Evolutionary conservation across 1,140 invertebrate genomes (phyloP).

Genomic region (Hycleus cichorii): DNA sequence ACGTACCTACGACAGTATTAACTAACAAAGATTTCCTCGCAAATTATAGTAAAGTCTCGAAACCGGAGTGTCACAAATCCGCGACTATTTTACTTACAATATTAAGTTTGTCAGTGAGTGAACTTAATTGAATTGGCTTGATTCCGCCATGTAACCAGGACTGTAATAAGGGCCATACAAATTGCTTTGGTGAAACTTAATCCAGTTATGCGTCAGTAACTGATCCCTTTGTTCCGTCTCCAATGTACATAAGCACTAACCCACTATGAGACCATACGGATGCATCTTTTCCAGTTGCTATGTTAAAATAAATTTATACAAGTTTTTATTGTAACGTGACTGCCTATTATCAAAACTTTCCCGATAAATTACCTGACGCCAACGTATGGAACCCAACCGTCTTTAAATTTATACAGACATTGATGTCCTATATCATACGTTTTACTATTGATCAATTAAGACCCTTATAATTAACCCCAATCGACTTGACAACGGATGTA

Average conservation of each 20-base stretch:
- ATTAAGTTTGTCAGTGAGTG: conserved; percentile 36
- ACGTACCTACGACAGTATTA: too few relatives aligned
- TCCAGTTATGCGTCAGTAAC: conserved; percentile 33
- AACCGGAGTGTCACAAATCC: conserved; percentile 18
- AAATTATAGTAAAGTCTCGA: conserved; percentile 17
- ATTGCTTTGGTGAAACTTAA: conserved; percentile 38
- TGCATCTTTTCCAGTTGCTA: conserved; percentile 1
- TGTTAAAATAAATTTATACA: too few relatives aligned
- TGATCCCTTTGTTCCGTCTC: conserved; percentile 33
- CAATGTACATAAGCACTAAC: conserved; percentile 25
- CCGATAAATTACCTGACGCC: too few relatives aligned
- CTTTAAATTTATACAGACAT: too few relatives aligned
- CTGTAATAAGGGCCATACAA: conserved; percentile 38
- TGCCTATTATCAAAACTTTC: too few relatives aligned
- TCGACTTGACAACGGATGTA: too few relatives aligned
- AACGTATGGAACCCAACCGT: too few relatives aligned
- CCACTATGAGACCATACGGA: neutral
- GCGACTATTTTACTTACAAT: conserved; percentile 38
- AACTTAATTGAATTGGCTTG: conserved; percentile 38
- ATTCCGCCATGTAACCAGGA: conserved; percentile 35
- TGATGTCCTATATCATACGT: too few relatives aligned
- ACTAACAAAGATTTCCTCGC: neutral
- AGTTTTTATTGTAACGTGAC: too few relatives aligned
- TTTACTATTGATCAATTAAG: too few relatives aligned
- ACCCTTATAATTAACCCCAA: too few relatives aligned